Evolutionary conservation across 2,888 invertebrate genomes (phyloP).

Genomic region (Sipha maydis): DNA sequence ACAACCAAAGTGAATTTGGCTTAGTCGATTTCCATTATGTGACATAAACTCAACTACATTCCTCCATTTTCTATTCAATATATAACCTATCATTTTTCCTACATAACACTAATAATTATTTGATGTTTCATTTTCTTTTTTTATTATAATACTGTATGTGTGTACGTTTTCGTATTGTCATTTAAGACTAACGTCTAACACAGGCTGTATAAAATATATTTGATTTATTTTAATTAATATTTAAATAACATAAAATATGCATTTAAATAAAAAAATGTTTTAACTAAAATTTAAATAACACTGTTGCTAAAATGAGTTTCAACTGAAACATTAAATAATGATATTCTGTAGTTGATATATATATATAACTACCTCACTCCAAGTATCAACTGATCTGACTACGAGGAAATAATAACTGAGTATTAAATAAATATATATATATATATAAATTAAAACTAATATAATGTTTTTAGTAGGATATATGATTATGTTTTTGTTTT

Average conservation of each 20-base stretch:
- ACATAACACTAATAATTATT: slow-evolving; percentile 38
- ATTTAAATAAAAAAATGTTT: slow-evolving; percentile 55
- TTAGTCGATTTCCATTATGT: slow-evolving; percentile 40
- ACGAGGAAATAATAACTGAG: slow-evolving; percentile 55
- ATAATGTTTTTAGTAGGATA: slow-evolving; percentile 30
- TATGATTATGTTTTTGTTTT: slow-evolving; percentile 4
- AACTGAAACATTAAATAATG: slow-evolving; percentile 51
- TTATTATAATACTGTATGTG: not conserved
- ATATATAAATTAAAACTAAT: slow-evolving; percentile 38
- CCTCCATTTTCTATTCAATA: slow-evolving; percentile 27
- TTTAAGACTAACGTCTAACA: slow-evolving; percentile 24
- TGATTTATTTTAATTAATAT: not conserved
- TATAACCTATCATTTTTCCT: slow-evolving; percentile 14
- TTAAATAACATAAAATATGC: slow-evolving; percentile 28
- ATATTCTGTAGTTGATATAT: slow-evolving; percentile 31
- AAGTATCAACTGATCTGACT: slow-evolving; percentile 72
- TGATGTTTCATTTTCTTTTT: not conserved
- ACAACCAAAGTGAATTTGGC: slow-evolving; percentile 40
- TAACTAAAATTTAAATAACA: slow-evolving; percentile 42
- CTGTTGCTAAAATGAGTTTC: slow-evolving; percentile 44
- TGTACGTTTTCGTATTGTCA: not conserved
- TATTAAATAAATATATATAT: slow-evolving; percentile 38
- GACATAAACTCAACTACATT: slow-evolving; percentile 30
- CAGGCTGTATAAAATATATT: slow-evolving; percentile 36
- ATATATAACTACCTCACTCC: slow-evolving; percentile 69